A percentile compares a stretch with the other conserved stretches of the same genome.
Conservation (phyloP, 1,140 invertebrate genomes). For the Hyphantria cunea region DNA sequence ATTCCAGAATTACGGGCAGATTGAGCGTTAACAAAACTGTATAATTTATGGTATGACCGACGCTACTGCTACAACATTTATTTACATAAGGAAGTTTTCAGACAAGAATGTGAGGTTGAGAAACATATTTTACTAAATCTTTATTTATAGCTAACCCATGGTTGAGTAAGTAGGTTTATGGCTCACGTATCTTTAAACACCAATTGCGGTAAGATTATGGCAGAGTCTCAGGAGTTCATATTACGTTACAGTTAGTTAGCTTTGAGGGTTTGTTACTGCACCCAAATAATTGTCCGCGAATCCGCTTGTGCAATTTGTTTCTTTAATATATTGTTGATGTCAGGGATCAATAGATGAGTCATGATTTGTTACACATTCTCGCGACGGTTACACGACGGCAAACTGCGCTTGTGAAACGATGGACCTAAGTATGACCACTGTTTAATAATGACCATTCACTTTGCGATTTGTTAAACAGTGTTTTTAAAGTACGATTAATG, state of each 20-base stretch:
- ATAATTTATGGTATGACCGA: constrained; percentile 25
- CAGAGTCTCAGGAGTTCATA: constrained; percentile 4
- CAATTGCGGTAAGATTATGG: constrained; percentile 17
- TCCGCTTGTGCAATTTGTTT: constrained; percentile 27
- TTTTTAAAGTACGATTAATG: too few species aligned
- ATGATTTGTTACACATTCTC: constrained; percentile 9
- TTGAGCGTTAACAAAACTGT: constrained; percentile 13
- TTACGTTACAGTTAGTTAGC: constrained; percentile 22
- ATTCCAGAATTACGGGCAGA: constrained; percentile 12
- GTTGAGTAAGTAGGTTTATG: constrained; percentile 63
- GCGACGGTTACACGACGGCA: too few species aligned
- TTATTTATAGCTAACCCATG: constrained; percentile 57
- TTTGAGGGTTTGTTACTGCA: constrained; percentile 17
- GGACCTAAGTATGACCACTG: too few species aligned
- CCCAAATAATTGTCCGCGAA: constrained; percentile 25
- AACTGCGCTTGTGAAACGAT: too few species aligned
- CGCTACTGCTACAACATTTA: constrained; percentile 53
- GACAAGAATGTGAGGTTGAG: constrained; percentile 49
- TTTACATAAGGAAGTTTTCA: constrained; percentile 61
- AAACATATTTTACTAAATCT: constrained; percentile 55
- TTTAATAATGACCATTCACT: background rate
- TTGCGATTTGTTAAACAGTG: too few species aligned
- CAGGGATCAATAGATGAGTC: constrained; percentile 20
- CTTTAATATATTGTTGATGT: constrained; percentile 7
- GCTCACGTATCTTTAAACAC: constrained; percentile 51